Evolutionary conservation across 2,888 invertebrate species (phyloP).

Genomic region (Artemia sp.): DNA sequence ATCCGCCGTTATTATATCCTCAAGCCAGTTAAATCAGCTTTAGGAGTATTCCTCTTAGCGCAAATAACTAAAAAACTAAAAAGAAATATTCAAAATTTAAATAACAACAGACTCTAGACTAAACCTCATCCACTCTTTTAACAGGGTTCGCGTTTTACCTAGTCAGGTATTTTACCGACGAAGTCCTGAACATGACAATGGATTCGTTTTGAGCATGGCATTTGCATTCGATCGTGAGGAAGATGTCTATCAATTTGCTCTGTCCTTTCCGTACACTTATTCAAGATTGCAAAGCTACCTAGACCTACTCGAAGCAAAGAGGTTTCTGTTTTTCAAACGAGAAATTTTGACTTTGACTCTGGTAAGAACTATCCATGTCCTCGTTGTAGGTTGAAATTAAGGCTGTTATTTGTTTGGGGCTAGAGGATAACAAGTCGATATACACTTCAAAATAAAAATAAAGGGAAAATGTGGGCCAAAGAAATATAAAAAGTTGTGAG

Average conservation of each 20-base stretch:
- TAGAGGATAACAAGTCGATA: background rate
- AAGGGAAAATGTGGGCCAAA: no score
- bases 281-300: slow-evolving; percentile 70
- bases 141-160: slow-evolving; percentile 57
- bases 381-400: background rate
- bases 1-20: no score
- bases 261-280: slow-evolving; percentile 90
- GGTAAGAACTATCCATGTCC: slow-evolving; percentile 29
- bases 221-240: slow-evolving; percentile 89
- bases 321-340: slow-evolving; percentile 30
- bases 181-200: slow-evolving; percentile 68
- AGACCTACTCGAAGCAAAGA: slow-evolving; percentile 40
- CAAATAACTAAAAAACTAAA: background rate
- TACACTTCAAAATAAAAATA: background rate
- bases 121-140: slow-evolving; percentile 22
- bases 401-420: background rate
- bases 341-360: slow-evolving; percentile 46
- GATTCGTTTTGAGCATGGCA: slow-evolving; percentile 79
- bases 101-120: background rate
- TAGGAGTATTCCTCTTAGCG: background rate
- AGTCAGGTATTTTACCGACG: slow-evolving; percentile 79
- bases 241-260: slow-evolving; percentile 83
- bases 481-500: no score
- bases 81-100: background rate
- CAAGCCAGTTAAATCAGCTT: no score